Evolutionary conservation across 2,797 vertebrate species (phyloP).

Genomic region (Meriones psammophilus): DNA sequence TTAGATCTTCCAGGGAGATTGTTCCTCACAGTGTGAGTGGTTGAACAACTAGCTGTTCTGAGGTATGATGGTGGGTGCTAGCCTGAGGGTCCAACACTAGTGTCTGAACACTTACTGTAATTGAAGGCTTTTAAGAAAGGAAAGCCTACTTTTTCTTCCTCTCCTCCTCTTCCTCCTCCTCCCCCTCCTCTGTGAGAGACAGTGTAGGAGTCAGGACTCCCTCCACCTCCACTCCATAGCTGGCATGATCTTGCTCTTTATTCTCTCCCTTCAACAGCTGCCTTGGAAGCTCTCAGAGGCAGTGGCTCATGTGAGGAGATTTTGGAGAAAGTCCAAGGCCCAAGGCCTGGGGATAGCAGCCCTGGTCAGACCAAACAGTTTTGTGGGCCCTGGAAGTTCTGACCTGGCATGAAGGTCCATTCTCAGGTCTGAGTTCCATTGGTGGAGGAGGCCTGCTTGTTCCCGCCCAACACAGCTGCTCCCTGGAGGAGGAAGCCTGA

Average conservation of each 20-base stretch:
- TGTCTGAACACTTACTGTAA: neutral
- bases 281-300: neutral
- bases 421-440: neutral
- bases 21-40: fast-evolving
- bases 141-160: neutral
- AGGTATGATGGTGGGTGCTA: too few species aligned
- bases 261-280: neutral
- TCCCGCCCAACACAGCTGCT: neutral
- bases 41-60: neutral
- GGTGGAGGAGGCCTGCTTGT: neutral
- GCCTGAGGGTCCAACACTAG: neutral
- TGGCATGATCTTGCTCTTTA: neutral
- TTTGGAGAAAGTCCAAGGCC: neutral
- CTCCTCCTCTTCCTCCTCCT: too few species aligned
- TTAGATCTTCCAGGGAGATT: neutral
- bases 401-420: neutral
- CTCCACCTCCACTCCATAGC: neutral
- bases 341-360: neutral
- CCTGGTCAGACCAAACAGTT: neutral
- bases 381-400: neutral
- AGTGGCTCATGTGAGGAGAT: neutral
- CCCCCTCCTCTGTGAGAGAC: neutral
- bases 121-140: neutral
- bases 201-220: neutral
- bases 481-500: neutral